phyloP scores from a whole-genome alignment of 2,888 invertebrate genomes.

The Netelia melanura region DNA sequence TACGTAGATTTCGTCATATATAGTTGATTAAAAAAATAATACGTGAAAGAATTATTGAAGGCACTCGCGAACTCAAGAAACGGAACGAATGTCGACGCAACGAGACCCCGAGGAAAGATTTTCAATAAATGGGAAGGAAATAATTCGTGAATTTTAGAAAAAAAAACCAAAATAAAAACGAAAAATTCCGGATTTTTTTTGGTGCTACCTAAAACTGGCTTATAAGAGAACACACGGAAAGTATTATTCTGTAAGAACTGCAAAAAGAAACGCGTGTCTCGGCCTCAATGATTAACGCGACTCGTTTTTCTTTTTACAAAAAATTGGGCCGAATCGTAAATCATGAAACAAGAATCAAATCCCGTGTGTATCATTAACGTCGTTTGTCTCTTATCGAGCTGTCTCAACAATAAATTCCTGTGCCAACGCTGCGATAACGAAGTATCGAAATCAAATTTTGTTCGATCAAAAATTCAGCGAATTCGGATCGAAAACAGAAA shows the following conservation, averaged over 20 bases:
- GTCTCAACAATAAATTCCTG: constrained; percentile 59
- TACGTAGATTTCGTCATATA: constrained; percentile 74
- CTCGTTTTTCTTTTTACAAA: not conserved
- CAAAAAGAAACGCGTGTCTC: constrained; percentile 58
- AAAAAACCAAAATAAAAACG: not conserved
- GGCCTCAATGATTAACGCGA: constrained; percentile 18
- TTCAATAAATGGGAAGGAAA: not conserved
- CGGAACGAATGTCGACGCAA: constrained; percentile 6
- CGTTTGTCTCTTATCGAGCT: constrained; percentile 22
- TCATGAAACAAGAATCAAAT: not conserved
- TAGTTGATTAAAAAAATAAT: constrained; percentile 46
- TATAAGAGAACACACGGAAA: constrained; percentile 75
- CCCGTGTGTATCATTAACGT: not conserved
- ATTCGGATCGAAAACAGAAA: not conserved
- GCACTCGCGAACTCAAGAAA: constrained; percentile 39
- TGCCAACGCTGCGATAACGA: constrained; percentile 59
- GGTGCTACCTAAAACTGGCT: constrained; percentile 55
- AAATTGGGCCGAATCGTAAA: not conserved
- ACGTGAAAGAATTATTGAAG: constrained; percentile 45
- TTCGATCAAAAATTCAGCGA: constrained; percentile 31
- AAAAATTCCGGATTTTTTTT: constrained; percentile 31
- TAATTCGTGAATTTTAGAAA: not conserved
- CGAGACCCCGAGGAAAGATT: not conserved
- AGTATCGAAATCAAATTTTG: constrained; percentile 39
- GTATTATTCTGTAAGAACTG: constrained; percentile 80